These are phyloP conservation scores for Phengaris arion DNA, from an alignment of 2,888 invertebrate species.

Conservation along the genomic window DNA sequence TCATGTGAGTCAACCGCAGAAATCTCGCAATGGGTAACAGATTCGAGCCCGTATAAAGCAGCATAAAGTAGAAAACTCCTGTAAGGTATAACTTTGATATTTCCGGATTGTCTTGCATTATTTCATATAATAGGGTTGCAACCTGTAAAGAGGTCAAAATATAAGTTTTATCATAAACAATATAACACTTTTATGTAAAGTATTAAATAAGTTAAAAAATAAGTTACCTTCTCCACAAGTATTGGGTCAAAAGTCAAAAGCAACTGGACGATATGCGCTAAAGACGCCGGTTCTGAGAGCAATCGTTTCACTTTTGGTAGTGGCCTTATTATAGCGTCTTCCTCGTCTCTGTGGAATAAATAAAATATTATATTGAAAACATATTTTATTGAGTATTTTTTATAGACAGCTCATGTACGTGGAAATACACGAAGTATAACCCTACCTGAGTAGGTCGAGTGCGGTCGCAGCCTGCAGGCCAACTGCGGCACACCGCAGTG, in stretches of 20 bases:
- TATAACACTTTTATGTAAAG: too few relatives aligned
- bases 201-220: background rate
- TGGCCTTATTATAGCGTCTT: slow-evolving; percentile 97
- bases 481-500: background rate
- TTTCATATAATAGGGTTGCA: slow-evolving; percentile 90
- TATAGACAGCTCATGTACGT: too few relatives aligned
- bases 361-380: too few relatives aligned
- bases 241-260: slow-evolving; percentile 98
- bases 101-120: slow-evolving; percentile 97
- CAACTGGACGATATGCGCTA: slow-evolving; percentile 97
- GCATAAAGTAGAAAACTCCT: slow-evolving; percentile 98
- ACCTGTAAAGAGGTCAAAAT: slow-evolving; percentile 72
- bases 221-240: slow-evolving; percentile 89
- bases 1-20: slow-evolving; percentile 95
- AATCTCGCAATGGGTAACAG: slow-evolving; percentile 96
- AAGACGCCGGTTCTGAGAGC: slow-evolving; percentile 90
- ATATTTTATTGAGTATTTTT: too few relatives aligned
- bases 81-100: slow-evolving; percentile 96
- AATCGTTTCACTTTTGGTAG: slow-evolving; percentile 94
- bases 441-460: too few relatives aligned
- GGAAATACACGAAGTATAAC: too few relatives aligned
- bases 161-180: background rate
- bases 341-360: slow-evolving; percentile 83
- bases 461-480: too few relatives aligned
- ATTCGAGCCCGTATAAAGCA: slow-evolving; percentile 99